Evolutionary conservation across 2,797 vertebrate species (phyloP), one percentile per base, ranked within the genome.

Genomic region (Pogonophryne albipinna): DNA sequence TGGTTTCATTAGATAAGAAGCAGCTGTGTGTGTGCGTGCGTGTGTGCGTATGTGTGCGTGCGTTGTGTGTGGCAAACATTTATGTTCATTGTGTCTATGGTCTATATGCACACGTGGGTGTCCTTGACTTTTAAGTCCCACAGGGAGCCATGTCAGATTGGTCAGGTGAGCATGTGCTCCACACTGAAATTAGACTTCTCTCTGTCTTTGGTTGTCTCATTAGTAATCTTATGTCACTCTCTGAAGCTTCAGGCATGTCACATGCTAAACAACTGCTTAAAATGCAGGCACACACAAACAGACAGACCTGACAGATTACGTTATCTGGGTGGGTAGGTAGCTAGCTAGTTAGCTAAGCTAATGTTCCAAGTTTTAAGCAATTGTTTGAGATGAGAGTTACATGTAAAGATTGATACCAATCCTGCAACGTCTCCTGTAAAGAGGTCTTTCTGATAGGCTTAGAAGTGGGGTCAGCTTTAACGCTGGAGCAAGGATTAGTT

Each of bases 1-100:
- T 73, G 82, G 79, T 74, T 86, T 78, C 65, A 70, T 27, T 9
- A 69, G 67, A 76, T 46, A 59, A 73, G 64, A 74, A 51, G 75
- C 82, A 78, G 69, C 67, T 66, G 23, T 63, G 64, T 53, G 64
- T 66, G 23, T 3, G 23, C 4, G 46, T 55, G 64, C 20, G 20
- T 23, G 2, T 23, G 20, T 23, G 20, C 53, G 46, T 49, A 6
- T 34, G 2, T 38, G 34, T 38, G 34, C 2, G 34, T 38, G 34
- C 8, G 8, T 38, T 9, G 8, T 38, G 34, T 38, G 34, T 38
- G 34, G 34, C 34, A 38, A 38, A 38, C 34, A 27, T 27, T 27
- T 27, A 27, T 27, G 27, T 27, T 27, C 27, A 38, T 7, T 38
- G 34, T 38, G 31, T 31, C 64, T 70, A 13, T n/a, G n/a, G 3